Percentiles rank a stretch among this genome's conserved stretches.
phyloP scores from a whole-genome alignment of 2,888 invertebrate genomes.

The Chymomyza fuscimana region DNA sequence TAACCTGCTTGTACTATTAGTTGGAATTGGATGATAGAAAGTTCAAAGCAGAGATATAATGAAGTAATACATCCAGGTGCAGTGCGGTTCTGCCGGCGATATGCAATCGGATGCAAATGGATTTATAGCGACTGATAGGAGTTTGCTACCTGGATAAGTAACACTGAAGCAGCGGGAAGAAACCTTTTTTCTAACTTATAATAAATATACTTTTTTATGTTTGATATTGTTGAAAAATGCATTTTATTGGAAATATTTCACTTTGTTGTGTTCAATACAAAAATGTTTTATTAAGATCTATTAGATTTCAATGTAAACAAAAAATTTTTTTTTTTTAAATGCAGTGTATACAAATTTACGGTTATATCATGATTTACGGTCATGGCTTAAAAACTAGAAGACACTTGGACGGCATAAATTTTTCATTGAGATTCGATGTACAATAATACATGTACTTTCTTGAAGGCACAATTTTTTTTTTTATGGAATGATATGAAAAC shows the following conservation, averaged over 20 bases:
- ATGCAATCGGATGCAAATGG: too few relatives aligned
- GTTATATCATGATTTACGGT: constrained; percentile 22
- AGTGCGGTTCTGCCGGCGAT: too few relatives aligned
- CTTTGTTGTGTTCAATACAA: background rate
- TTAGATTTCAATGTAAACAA: background rate
- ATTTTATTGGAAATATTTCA: background rate
- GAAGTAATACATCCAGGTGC: too few relatives aligned
- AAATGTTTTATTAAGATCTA: background rate
- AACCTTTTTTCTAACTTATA: too few relatives aligned
- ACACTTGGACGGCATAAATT: constrained; percentile 60
- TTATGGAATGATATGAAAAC: constrained; percentile 24
- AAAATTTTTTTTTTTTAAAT: constrained; percentile 23
- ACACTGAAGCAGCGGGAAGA: too few relatives aligned
- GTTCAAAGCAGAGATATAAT: too few relatives aligned
- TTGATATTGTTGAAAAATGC: background rate
- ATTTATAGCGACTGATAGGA: too few relatives aligned
- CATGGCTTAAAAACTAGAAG: constrained; percentile 53
- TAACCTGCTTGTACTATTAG: too few relatives aligned
- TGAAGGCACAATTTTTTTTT: constrained; percentile 51
- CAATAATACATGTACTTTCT: background rate
- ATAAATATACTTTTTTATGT: too few relatives aligned
- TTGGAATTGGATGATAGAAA: too few relatives aligned
- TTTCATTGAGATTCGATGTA: constrained; percentile 23
- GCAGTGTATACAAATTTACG: constrained; percentile 13
- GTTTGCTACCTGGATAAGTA: too few relatives aligned